Base-by-base conservation (phyloP, 1,140 invertebrate species). In the Drosophila bocqueti region DNA sequence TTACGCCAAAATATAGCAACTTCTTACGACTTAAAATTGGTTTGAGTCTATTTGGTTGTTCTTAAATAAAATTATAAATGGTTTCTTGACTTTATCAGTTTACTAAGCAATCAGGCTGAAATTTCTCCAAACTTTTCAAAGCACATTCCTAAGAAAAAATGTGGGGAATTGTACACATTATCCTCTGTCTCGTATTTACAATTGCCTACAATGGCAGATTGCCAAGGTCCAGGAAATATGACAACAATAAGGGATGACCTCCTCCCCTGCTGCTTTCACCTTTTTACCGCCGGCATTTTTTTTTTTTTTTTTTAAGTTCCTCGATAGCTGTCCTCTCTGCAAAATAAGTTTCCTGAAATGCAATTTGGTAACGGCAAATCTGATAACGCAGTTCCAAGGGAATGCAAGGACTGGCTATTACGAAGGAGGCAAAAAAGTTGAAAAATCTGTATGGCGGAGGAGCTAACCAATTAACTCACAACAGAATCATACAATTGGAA, bases 331-430 rank as follows among this genome's bases (percentile, higher is more conserved):
- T 42, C 29, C 69, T 58, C 58, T 78, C 65, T 65, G 78, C 60
- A 62, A 76, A 68, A 83, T 64, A 89, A 90, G 85, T 89, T 89
- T 62, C 31, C 38, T 65, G 34, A 68, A 83, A 83, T 81, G 68
- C 77, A 81, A 85, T 89, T 89, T 89, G 57, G 68, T 52, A 68
- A 38, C 62, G 78, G 67, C 58, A 83, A 87, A 86, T 87, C 85
- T 52, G 84, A 89, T 83, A 87, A 89, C 69, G 55, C 62, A 68
- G 68, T 79, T 81, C 65, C 75, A 71, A 68, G 83, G 65, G 45
- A 71, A 77, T 80, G 63, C 60, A 75, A 77, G 72, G 46, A 59
- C 79, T 74, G 54, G 64, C 65, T 34, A 78, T 63, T 55, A 43
- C 79, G n/a, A 21, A 66, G 43, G 34, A 16, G 21, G 10, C 16